phyloP scores from a whole-genome alignment of 2,113 vertebrate genomes.

The Nanger granti region DNA sequence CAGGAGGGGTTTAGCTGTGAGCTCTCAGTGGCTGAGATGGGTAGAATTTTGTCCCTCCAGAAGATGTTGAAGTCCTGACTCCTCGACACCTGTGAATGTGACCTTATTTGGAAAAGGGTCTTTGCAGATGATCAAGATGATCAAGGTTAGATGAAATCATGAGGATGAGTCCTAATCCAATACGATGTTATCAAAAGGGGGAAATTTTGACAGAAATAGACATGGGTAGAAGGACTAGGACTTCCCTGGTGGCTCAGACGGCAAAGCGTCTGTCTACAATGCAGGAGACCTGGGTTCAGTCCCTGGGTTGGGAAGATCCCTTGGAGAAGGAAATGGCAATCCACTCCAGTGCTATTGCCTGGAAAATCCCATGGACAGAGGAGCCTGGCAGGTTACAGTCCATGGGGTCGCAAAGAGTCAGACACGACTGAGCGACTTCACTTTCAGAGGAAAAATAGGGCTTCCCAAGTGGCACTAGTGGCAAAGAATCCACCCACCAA shows the following conservation, averaged over 20 bases:
- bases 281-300: no score
- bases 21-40: not conserved
- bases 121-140: not conserved
- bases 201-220: not conserved
- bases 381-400: no score
- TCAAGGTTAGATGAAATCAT: not conserved
- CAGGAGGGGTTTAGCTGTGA: not conserved
- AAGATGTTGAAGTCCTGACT: not conserved
- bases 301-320: no score
- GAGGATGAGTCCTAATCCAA: not conserved
- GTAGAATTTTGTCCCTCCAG: not conserved
- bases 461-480: not conserved
- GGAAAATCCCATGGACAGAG: no score
- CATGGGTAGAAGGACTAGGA: not conserved
- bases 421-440: no score
- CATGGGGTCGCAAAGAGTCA: fast-evolving
- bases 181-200: not conserved
- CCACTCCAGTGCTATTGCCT: no score
- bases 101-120: not conserved
- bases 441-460: not conserved
- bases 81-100: not conserved
- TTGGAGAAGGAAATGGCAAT: no score
- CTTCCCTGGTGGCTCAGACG: fast-evolving
- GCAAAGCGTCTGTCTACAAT: no score
- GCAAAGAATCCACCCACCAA: not conserved